Conservation (phyloP, 2,113 vertebrate species). For the Perca flavescens region DNA sequence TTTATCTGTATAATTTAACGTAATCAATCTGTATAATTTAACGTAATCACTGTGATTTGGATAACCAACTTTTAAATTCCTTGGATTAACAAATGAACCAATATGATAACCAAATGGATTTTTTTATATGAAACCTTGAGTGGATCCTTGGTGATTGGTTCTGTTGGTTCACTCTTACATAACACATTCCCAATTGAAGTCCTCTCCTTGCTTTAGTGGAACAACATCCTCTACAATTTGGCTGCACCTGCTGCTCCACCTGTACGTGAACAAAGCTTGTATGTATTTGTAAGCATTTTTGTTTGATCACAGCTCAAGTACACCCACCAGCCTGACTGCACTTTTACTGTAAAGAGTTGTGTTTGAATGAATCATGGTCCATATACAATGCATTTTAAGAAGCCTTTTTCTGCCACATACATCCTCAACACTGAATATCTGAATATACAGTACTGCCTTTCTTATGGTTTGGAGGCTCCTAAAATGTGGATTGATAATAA, state of each 20-base stretch:
- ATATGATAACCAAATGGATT: not conserved
- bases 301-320: conserved; percentile 22
- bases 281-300: conserved; percentile 24
- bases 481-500: conserved; percentile 3
- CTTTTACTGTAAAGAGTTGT: conserved; percentile 1
- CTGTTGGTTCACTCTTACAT: not conserved
- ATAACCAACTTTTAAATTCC: not conserved
- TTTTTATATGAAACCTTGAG: not conserved
- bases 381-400: conserved; percentile 21
- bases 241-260: not conserved
- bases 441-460: conserved; percentile 10
- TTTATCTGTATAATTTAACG: not conserved
- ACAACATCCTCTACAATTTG: conserved; percentile 17
- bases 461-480: not conserved
- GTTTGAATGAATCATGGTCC: conserved; percentile 35
- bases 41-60: not conserved
- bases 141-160: conserved; percentile 5
- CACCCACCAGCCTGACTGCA: conserved; percentile 32
- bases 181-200: not conserved
- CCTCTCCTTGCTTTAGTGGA: not conserved
- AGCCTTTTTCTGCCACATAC: conserved; percentile 9
- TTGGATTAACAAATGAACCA: not conserved
- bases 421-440: not conserved
- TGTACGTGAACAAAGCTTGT: conserved; percentile 5
- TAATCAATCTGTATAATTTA: not conserved